Evolutionary conservation across 1,140 invertebrate species (phyloP).

Genomic region (Dermatophagoides farinae): DNA sequence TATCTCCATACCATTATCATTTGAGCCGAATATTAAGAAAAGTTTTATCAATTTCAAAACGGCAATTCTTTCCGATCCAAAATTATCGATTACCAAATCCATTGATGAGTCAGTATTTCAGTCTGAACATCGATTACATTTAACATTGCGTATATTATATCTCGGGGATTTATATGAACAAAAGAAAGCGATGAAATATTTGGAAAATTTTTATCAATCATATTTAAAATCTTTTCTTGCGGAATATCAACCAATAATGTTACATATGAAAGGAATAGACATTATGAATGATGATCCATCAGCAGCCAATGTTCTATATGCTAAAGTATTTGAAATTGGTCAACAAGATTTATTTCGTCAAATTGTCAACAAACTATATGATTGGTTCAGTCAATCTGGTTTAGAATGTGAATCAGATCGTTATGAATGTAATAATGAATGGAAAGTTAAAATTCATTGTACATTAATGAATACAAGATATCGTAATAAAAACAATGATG

Average conservation of each 20-base stretch:
- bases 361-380: background rate
- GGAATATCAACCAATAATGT: background rate
- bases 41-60: background rate
- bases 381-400: background rate
- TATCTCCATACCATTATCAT: background rate
- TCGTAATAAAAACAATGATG: background rate
- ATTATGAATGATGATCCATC: conserved; percentile 5
- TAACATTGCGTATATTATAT: background rate
- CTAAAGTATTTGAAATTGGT: background rate
- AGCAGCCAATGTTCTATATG: background rate
- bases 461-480: background rate
- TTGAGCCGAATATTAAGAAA: background rate
- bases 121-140: background rate
- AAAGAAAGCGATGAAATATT: background rate
- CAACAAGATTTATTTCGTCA: background rate
- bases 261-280: background rate
- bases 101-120: conserved; percentile 1
- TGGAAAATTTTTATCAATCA: background rate
- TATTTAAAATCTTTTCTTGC: background rate
- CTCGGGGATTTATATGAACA: background rate
- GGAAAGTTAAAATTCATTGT: conserved; percentile 2
- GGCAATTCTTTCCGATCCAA: background rate
- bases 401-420: background rate
- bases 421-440: background rate
- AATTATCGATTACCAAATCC: background rate